Evolutionary conservation across 2,113 vertebrate genomes (phyloP).

Genomic region (Struthio camelus): DNA sequence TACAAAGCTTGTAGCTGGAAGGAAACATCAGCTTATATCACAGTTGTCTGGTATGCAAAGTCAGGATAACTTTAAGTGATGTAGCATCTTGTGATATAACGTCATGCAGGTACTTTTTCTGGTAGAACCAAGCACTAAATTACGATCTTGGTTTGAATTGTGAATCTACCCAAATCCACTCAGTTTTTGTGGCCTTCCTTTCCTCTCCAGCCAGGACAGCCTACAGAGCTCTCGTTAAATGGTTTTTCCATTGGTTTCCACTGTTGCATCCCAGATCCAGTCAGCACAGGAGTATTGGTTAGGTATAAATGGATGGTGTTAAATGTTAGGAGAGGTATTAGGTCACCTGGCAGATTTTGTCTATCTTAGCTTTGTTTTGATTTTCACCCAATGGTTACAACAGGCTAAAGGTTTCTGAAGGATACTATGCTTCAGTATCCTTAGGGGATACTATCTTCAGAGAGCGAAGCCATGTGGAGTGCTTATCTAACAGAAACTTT

Average conservation of each 20-base stretch:
- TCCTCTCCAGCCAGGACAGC: background rate
- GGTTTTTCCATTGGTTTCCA: background rate
- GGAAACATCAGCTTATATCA: background rate
- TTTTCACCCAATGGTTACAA: background rate
- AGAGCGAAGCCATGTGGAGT: background rate
- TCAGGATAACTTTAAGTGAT: background rate
- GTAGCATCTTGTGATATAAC: no score
- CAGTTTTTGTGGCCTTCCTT: background rate
- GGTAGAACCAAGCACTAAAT: background rate
- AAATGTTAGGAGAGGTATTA: background rate
- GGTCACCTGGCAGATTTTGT: background rate
- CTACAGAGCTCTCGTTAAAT: background rate
- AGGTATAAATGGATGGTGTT: background rate
- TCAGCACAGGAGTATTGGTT: background rate
- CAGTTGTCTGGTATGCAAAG: background rate
- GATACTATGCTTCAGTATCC: no score
- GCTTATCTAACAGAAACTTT: background rate
- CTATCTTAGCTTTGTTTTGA: background rate
- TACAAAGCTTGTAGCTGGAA: background rate
- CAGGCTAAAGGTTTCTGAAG: background rate
- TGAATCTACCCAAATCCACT: background rate
- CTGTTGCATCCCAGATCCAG: background rate
- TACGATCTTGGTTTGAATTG: background rate
- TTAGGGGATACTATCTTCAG: background rate
- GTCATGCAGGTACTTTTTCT: background rate